These are phyloP conservation scores for Microchrysa polita DNA, from an alignment of 2,888 invertebrate genomes.

Conservation along the genomic window DNA sequence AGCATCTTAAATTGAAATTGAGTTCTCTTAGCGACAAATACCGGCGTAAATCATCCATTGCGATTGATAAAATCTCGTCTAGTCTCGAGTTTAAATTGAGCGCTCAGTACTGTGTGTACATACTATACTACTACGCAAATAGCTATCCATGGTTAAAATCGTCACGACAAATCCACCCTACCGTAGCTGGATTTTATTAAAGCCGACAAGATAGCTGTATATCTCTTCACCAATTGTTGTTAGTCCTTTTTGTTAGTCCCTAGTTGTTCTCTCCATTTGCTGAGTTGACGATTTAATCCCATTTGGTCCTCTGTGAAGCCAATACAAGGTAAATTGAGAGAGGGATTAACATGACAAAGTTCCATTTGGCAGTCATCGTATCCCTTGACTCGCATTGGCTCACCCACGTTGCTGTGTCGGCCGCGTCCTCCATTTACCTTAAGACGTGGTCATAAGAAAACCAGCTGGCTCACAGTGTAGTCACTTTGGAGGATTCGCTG, in stretches of 20 bases:
- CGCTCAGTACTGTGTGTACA: too few species aligned
- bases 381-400: neutral
- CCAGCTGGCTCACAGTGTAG: constrained; percentile 5
- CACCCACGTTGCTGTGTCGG: neutral
- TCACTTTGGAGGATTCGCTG: constrained; percentile 18
- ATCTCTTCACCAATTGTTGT: neutral
- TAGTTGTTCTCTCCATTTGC: neutral
- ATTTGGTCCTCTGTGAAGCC: constrained; percentile 21
- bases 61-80: neutral
- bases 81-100: neutral
- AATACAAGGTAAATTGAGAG: constrained; percentile 29
- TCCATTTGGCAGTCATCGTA: constrained; percentile 2
- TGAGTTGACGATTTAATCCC: constrained; percentile 17
- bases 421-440: constrained; percentile 2
- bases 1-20: constrained; percentile 22
- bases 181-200: neutral
- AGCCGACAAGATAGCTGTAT: neutral
- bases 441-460: neutral
- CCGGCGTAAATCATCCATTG: neutral
- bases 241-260: neutral
- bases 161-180: neutral
- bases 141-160: neutral
- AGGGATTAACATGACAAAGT: constrained; percentile 38
- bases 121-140: neutral
- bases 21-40: neutral